Base-by-base conservation (phyloP, 2,113 vertebrate species). In the Lepus timidus region DNA sequence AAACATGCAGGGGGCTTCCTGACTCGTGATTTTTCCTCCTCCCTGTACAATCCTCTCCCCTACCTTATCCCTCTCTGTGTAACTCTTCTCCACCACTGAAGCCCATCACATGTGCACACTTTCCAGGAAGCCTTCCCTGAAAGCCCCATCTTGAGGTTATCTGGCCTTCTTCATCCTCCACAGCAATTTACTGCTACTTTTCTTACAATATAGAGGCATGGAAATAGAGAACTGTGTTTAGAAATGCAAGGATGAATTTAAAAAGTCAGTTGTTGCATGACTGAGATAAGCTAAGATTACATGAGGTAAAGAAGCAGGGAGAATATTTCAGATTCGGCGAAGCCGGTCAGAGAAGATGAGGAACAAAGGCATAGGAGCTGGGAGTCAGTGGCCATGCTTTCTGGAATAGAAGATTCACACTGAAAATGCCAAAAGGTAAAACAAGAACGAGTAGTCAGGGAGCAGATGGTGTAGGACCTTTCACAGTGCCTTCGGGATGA, bases 401-500 rank as follows among this genome's bases (percentile, higher is more conserved):
- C 75, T 85, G 65, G 70, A 79, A 70, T 39, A 83, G 31, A 90
- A 3, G 22, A 31, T 19, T 83, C 68, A 8, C 55, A 44, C 0
- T 25, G 22, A 81, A 92, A 39, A 74, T 11, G 55, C 82, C 81
- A 85, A 82, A 81, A 83, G 51, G 74, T 61, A 65, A 75, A 92
- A 61, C 36, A 55, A 33, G 78, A 61, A 67, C 55, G 52, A 74
- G 51, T 51, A 68, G 62, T 52, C 83, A 64, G n/a, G 61, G 64
- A 94, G 68, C 92, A 84, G 92, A 92, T 85, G 85, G 92, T 25
- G 12, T 25, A 76, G 84, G 73, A 33, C 33, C 74, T 93, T 95
- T 71, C 19, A 39, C 9, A 29, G 29, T 36, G 88, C 92, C 76
- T 90, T 6, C 0, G 44, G 85, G 88, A 62, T 20, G 65, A 67